Evolutionary conservation across 1,140 invertebrate genomes (phyloP), one percentile per base, ranked within the genome.

Genomic region (Trichonephila clavipes): DNA sequence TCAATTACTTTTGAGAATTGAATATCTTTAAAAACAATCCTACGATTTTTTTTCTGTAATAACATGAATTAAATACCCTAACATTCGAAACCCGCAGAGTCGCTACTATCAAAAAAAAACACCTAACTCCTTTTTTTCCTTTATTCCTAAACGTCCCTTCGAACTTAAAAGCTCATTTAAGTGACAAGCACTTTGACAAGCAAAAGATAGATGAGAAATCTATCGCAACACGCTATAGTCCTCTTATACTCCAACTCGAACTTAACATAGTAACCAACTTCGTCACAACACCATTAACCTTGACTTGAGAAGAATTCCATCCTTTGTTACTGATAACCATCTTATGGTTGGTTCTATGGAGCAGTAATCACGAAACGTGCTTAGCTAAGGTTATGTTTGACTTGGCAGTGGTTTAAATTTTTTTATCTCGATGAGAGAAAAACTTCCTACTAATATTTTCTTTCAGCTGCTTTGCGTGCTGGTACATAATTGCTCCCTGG

Each of bases 251-350:
- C 66, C 24, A 28, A 28, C 24, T 28, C 16, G 16, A 77, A 14
- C 24, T 14, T 34, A 77, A 34, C 72, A 77, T 34, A 77, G 72
- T 77, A 77, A 77, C 72, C 72, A 40, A 77, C 28, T 40, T 77
- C 28, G 72, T 77, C 18, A 77, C 72, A 40, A 34, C 72, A 34
- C 28, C 72, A 77, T 77, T 77, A 77, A 34, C 72, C 72, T 77
- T 77, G 72, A 77, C 24, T 77, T 6, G 16, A 77, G 28, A 77
- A 18, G 72, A 77, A 77, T 77, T 24, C 72, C 18, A 34, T 77
- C 72, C 72, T 40, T 77, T 77, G 72, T 77, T 77, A 34, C 72
- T 14, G 69, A 77, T 77, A 77, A 40, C 72, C 72, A 77, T 77
- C 72, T n/a, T 24, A 12, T 69, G 66, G 66, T 69, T 69, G 66